phyloP scores from a whole-genome alignment of 2,113 vertebrate species.

The Ciconia maguari region DNA sequence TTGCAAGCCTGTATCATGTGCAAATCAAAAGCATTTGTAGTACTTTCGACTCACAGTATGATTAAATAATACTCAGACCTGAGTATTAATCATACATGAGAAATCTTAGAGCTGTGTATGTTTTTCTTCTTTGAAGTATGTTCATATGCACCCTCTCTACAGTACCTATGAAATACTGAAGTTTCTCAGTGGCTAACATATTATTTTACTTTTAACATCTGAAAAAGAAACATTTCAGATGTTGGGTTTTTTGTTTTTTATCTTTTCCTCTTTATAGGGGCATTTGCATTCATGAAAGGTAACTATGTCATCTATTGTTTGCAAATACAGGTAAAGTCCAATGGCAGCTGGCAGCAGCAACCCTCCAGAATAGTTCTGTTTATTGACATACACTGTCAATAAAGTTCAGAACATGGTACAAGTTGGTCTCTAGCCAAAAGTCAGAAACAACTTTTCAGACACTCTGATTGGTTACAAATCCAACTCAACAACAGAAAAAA shows the following conservation, averaged over 20 bases:
- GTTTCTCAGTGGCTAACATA: background rate
- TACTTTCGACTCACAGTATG: background rate
- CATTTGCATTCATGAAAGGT: background rate
- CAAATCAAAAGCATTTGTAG: background rate
- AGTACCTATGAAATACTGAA: background rate
- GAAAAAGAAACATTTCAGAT: background rate
- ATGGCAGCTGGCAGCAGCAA: background rate
- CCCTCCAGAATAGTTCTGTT: background rate
- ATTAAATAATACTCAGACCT: background rate
- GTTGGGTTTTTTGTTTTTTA: background rate
- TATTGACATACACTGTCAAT: fast-evolving
- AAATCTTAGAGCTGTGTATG: background rate
- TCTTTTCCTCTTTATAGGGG: background rate
- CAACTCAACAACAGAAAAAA: background rate
- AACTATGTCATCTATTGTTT: background rate
- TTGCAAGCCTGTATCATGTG: background rate
- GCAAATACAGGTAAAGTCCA: background rate
- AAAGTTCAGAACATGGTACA: background rate
- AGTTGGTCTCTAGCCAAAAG: background rate
- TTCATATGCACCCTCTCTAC: background rate
- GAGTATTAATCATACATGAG: background rate
- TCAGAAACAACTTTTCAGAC: background rate
- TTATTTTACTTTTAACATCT: background rate
- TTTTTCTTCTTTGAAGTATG: background rate
- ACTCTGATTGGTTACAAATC: background rate